Conservation (phyloP, 2,888 invertebrate genomes). For the Piscicola geometra region DNA sequence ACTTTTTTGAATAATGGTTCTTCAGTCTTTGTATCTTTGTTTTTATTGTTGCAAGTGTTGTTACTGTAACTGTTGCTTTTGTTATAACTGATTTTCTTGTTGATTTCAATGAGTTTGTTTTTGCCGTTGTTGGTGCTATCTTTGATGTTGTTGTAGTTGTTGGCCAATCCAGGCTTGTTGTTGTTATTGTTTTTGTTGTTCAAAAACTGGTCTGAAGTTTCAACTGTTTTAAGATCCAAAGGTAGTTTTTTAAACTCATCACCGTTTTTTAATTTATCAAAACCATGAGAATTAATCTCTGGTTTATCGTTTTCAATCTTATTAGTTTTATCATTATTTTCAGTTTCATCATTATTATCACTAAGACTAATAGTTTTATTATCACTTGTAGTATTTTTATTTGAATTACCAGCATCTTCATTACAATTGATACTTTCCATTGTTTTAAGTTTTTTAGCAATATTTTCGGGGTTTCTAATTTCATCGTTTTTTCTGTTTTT, state of each 20-base stretch:
- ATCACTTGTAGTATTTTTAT: not conserved
- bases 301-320: too few species aligned
- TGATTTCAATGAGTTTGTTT: not conserved
- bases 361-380: not conserved
- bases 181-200: not conserved
- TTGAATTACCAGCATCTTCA: not conserved
- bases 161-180: not conserved
- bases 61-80: not conserved
- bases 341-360: not conserved
- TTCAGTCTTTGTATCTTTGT: not conserved
- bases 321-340: not conserved
- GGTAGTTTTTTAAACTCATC: too few species aligned
- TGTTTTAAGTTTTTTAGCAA: not conserved
- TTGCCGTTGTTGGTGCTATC: not conserved
- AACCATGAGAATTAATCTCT: too few species aligned
- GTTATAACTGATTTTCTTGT: not conserved
- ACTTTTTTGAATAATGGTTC: not conserved
- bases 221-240: too few species aligned
- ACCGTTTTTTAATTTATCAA: too few species aligned
- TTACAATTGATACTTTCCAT: not conserved
- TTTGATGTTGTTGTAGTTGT: not conserved
- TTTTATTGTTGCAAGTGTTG: constrained; percentile 9
- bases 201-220: too few species aligned
- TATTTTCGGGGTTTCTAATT: too few species aligned
- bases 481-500: constrained; percentile 3